Conservation (phyloP, 2,888 invertebrate species). For the Lomographa bimaculata region DNA sequence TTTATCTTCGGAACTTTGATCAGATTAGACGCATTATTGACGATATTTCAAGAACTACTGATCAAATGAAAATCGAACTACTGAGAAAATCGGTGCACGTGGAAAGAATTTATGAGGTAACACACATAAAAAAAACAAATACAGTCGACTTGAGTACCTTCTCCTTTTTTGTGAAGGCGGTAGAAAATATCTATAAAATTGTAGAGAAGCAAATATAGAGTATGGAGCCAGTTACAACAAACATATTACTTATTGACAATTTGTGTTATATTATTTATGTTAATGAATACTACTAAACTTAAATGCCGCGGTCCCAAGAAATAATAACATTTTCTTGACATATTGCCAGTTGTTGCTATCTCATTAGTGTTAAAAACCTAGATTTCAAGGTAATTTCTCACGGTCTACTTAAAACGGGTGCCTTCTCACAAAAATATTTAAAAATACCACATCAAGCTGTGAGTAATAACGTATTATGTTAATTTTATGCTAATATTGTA, state of each 20-base stretch:
- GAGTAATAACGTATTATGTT: constrained; percentile 27
- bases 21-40: too few species aligned
- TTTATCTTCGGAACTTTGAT: too few species aligned
- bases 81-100: too few species aligned
- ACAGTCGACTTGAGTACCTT: too few species aligned
- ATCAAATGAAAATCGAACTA: too few species aligned
- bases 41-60: too few species aligned
- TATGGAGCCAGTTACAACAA: constrained; percentile 5
- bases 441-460: constrained; percentile 23
- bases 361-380: constrained; percentile 12
- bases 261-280: constrained; percentile 3
- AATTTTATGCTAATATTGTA: constrained; percentile 33
- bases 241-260: background rate
- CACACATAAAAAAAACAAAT: too few species aligned
- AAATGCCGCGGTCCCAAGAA: background rate
- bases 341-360: too few species aligned
- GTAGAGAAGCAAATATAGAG: too few species aligned
- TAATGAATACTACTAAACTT: background rate
- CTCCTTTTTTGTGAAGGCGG: too few species aligned
- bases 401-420: constrained; percentile 22
- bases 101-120: too few species aligned
- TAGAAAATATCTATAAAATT: too few species aligned
- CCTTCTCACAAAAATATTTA: constrained; percentile 21
- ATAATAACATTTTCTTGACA: constrained; percentile 8
- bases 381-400: constrained; percentile 21